These are phyloP conservation scores for Mobula hypostoma DNA, from an alignment of 2,113 vertebrate genomes.

Conservation along the genomic window DNA sequence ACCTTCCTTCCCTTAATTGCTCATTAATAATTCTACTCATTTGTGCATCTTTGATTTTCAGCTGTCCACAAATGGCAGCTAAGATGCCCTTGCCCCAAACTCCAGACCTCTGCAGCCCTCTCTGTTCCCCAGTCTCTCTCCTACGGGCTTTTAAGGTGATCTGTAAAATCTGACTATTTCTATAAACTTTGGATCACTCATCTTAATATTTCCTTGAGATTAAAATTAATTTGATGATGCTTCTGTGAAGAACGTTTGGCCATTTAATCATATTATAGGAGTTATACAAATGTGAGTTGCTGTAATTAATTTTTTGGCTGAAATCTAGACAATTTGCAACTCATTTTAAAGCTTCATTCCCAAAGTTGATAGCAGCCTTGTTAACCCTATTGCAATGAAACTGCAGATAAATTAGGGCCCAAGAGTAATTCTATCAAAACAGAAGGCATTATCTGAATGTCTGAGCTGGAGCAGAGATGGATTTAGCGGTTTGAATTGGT, in stretches of 20 bases:
- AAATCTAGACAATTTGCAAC: background rate
- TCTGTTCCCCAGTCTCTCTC: background rate
- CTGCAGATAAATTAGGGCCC: background rate
- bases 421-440: conserved; percentile 1
- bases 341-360: background rate
- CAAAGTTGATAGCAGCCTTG: too few species aligned
- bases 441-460: conserved; percentile 26
- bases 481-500: conserved; percentile 15
- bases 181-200: background rate
- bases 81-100: background rate
- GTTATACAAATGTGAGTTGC: background rate
- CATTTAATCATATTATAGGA: background rate
- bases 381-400: background rate
- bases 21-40: background rate
- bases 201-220: background rate
- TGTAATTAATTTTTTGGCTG: too few species aligned
- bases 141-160: background rate
- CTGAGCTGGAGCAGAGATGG: background rate
- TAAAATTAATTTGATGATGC: background rate
- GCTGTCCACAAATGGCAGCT: background rate
- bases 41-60: background rate
- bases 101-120: background rate
- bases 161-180: background rate
- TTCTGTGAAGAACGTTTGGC: background rate
- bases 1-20: background rate